Base-by-base conservation (phyloP, 2,113 vertebrate genomes). In the Rutilus rutilus region DNA sequence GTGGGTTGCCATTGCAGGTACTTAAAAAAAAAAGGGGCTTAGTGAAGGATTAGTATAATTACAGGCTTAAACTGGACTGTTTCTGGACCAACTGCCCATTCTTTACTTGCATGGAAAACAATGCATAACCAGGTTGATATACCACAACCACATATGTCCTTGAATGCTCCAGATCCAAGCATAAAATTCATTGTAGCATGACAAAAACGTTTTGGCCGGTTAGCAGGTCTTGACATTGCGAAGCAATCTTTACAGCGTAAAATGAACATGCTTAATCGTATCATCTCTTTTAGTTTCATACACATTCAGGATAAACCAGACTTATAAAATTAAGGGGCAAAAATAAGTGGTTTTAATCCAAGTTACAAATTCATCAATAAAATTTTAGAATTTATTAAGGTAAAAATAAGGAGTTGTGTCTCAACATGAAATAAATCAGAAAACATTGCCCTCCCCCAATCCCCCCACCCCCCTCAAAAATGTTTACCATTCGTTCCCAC, bases 341-440 rank as follows among this genome's bases (percentile, higher is more conserved):
- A 62, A 25, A 83, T 30, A 7, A 87, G 39, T 6, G 62, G 85
- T 67, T 19, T 25, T 67, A 78, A 80, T 42, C 54, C 75, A 52
- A 3, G 47, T 90, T 82, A 88, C 54, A 87, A 81, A 83, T 84
- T 87, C 64, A 84, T 59, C 71, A 54, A 73, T 93, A 95, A 94
- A 95, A 94, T 93, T 87, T 91, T 77, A 71, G 90, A 92, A 92
- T 89, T 92, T 84, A 92, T 94, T 91, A 94, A 93, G 93, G 94
- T 93, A 94, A 94, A 94, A 94, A 94, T 91, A 89, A 87, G 90
- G 50, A 90, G 79, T 87, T 91, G 30, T 87, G 91, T 89, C 76
- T 88, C 88, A 91, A 92, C 86, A 92, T 90, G 92, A 92, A 87
- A 90, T 42, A 84, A 92, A 91, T 91, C 87, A 79, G 86, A 87